phyloP scores from a whole-genome alignment of 2,797 vertebrate species.

The Platyrinchus mystaceus region DNA sequence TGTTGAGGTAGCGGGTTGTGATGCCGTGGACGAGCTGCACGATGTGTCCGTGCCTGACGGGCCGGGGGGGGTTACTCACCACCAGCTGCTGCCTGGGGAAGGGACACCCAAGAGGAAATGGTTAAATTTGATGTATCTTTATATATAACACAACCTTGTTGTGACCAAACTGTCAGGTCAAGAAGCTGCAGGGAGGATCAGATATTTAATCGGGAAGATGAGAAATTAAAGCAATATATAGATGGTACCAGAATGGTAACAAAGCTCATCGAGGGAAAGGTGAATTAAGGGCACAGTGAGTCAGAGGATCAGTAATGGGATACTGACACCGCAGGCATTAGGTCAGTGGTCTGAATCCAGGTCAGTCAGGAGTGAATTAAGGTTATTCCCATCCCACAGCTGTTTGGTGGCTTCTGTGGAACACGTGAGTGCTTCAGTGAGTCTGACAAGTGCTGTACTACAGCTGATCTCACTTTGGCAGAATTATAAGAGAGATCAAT shows the following conservation, averaged over 20 bases:
- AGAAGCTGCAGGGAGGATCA: not conserved
- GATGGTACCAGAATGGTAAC: not conserved
- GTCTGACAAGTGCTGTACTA: not conserved
- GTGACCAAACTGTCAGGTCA: not conserved
- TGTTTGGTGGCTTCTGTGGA: not conserved
- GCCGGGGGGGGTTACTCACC: conserved; percentile 84
- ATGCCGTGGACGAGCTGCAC: conserved; percentile 94
- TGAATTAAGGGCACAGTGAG: conserved; percentile 12
- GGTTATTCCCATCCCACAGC: not conserved
- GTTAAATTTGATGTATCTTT: not conserved
- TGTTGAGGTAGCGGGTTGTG: conserved; percentile 93
- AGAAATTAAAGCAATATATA: not conserved
- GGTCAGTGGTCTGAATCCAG: conserved; percentile 26
- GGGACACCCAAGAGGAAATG: not conserved
- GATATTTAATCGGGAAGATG: not conserved
- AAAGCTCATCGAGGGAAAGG: conserved; percentile 3
- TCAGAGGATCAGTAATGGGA: not conserved
- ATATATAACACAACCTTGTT: not conserved
- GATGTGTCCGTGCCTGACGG: conserved; percentile 86
- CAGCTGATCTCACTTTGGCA: not conserved
- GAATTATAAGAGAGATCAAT: not conserved
- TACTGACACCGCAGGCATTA: not conserved
- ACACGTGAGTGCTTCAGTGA: not conserved
- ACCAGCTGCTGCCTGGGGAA: conserved; percentile 86
- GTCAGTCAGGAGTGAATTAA: not conserved